Conservation (phyloP, 1,140 invertebrate species). For the Temnothorax longispinosus region DNA sequence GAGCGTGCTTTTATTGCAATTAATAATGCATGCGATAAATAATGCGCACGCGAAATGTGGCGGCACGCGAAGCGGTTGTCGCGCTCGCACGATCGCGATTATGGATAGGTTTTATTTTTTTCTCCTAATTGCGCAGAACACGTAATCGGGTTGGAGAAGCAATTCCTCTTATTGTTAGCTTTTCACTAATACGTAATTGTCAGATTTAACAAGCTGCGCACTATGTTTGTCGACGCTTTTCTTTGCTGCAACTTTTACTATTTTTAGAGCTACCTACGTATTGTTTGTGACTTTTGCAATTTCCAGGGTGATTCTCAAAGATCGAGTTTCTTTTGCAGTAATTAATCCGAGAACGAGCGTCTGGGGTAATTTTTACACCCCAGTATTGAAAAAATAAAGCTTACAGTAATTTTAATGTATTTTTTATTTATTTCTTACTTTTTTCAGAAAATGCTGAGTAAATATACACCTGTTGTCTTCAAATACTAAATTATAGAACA, state of each 20-base stretch:
- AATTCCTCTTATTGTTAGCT: background rate
- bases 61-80: conserved; percentile 7
- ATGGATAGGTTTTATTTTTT: conserved; percentile 10
- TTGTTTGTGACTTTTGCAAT: background rate
- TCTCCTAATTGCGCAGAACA: conserved; percentile 32
- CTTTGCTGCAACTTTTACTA: background rate
- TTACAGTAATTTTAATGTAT: too few relatives aligned
- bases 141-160: background rate
- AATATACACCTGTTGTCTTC: too few relatives aligned
- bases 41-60: conserved; percentile 53
- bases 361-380: too few relatives aligned
- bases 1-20: conserved; percentile 54
- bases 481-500: too few relatives aligned
- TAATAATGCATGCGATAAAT: conserved; percentile 76
- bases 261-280: background rate
- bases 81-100: conserved; percentile 23
- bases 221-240: background rate
- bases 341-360: too few relatives aligned
- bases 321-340: background rate
- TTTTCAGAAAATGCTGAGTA: too few relatives aligned
- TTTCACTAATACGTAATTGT: background rate
- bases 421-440: too few relatives aligned
- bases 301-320: background rate
- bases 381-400: too few relatives aligned
- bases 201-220: background rate